Percentiles rank a stretch among this genome's conserved stretches.
These are phyloP conservation scores for Mormyrops attenuatus DNA, from an alignment of 2,797 vertebrate species.

Conservation along the genomic window DNA sequence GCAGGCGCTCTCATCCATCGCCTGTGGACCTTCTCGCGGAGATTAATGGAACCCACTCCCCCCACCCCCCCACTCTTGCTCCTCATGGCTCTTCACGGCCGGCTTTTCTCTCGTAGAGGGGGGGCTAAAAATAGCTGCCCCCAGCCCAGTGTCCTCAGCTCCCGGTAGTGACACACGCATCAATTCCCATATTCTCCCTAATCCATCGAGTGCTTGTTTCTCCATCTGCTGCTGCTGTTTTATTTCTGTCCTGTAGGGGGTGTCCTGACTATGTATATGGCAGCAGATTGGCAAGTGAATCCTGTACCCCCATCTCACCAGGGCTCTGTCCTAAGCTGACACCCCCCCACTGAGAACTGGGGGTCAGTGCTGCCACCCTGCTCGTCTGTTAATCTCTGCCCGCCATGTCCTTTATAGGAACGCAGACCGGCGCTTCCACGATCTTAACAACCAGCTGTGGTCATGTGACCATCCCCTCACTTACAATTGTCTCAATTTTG, in stretches of 20 bases:
- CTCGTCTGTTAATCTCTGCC: not conserved
- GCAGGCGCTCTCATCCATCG: not conserved
- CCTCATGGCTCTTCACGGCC: not conserved
- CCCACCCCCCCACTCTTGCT: not conserved
- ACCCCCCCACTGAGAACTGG: not conserved
- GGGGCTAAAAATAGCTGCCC: not conserved
- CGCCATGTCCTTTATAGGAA: not conserved
- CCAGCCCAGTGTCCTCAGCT: not conserved
- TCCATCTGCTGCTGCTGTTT: not conserved
- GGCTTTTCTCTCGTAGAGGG: not conserved
- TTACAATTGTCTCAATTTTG: not conserved
- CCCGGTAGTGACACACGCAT: slow-evolving; percentile 14
- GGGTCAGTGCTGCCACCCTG: not conserved
- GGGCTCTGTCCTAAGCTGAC: slow-evolving; percentile 28
- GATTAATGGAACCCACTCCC: not conserved
- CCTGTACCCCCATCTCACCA: slow-evolving; percentile 36
- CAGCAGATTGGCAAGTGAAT: not conserved
- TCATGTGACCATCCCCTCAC: not conserved
- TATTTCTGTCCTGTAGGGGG: not conserved
- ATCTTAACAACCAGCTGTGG: not conserved
- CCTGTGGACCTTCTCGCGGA: not conserved
- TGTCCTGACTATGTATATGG: not conserved
- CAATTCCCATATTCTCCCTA: slow-evolving; percentile 1
- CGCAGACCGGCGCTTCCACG: not conserved
- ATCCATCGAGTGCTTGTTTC: slow-evolving; percentile 9